Base-by-base conservation (phyloP, 2,888 invertebrate species). In the Sabatieria punctata region DNA sequence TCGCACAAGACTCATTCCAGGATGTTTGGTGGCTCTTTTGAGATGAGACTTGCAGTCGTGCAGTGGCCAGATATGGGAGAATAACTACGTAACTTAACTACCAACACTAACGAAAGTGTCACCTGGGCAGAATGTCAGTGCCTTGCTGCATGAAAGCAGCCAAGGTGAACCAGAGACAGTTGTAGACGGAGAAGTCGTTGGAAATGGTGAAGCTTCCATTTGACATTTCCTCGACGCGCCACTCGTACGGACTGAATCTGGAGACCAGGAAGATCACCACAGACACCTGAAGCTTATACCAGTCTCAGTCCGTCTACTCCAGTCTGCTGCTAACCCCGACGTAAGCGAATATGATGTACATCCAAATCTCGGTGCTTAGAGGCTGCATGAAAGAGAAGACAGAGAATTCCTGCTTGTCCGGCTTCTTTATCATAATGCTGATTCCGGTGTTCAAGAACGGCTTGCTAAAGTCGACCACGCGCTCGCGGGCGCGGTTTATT, bases 121-220 rank as follows among this genome's bases (percentile, higher is more conserved):
- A 86, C 79, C 86, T 79, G 18, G 95, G 95, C 48, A 88, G 83
- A 52, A 91, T 82, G 68, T 95, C 93, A 63, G 88, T 86, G 51
- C 93, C 93, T 71, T 95, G 95, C 70, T 93, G 91, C 86, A 95
- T 91, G 67, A 95, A 84, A 36, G 93, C 89, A 19, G 91, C 91
- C 55, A 95, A 74, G 84, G 65, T 88, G 71, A 91, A 95, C 95
- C 95, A 95, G 57, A 95, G 78, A 49, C 88, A 86, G 71, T 93
- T 93, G 69, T 85, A 77, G 63, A 93, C 82, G 60, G 83, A 85
- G 70, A 93, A 93, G 65, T 88, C 86, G 65, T 89, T 91, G 37
- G 63, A 60, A 25, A 63, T 61, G 13, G 65, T 61, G 43, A 66
- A 66, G 86, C 35, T 55, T 54, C n/a, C 51, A 26, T 8, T 58